Percentiles rank a stretch among this genome's conserved stretches.
Evolutionary conservation across 1,140 invertebrate genomes (phyloP).

Genomic region (Littorina saxatilis): DNA sequence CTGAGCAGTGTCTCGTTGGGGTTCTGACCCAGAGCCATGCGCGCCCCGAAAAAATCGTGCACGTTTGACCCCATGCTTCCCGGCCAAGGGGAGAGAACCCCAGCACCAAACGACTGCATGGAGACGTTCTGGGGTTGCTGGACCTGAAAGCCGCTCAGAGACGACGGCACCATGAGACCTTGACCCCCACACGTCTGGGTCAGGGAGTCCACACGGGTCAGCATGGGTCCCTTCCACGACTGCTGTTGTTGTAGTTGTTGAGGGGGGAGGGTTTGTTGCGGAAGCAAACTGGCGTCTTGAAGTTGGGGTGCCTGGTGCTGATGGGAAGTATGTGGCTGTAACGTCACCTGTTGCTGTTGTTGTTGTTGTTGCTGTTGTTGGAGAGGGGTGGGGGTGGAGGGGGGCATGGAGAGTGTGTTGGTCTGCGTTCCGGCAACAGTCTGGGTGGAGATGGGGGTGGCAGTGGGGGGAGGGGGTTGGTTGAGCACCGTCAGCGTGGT

Average conservation of each 20-base stretch:
- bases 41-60: constrained; percentile 34
- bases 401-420: constrained; percentile 22
- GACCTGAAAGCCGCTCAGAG: constrained; percentile 9
- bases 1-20: constrained; percentile 33
- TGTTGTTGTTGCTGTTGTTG: background rate
- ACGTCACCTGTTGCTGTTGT: background rate
- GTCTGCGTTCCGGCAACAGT: constrained; percentile 11
- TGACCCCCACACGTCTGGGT: constrained; percentile 33
- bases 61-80: constrained; percentile 20
- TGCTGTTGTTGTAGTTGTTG: constrained; percentile 19
- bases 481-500: constrained; percentile 3
- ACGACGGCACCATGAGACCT: constrained; percentile 27
- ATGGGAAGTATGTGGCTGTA: background rate
- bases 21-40: constrained; percentile 23
- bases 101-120: constrained; percentile 34
- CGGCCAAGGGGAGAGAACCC: constrained; percentile 26
- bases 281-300: constrained; percentile 24
- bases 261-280: constrained; percentile 5
- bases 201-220: constrained; percentile 26
- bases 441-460: background rate
- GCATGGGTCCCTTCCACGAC: constrained; percentile 19
- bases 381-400: constrained; percentile 21
- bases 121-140: constrained; percentile 23
- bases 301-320: no score
- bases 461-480: constrained; percentile 15